A percentile compares a stretch with the other conserved stretches of the same genome.
Conservation (phyloP, 2,888 invertebrate species). For the Cryptocephalus primarius region DNA sequence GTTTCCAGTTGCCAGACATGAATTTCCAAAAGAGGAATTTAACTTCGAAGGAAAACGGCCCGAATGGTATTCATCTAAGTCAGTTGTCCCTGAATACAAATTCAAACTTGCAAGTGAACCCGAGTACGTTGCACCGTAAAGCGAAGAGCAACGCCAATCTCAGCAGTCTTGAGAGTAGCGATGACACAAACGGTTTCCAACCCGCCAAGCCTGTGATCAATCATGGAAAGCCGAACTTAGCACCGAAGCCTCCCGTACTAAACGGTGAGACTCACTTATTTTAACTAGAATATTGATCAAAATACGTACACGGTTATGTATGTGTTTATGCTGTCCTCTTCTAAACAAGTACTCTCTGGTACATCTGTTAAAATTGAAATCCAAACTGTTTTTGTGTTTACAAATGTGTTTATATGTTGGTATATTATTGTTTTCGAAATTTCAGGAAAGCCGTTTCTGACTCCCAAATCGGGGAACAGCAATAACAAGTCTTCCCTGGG, state of each 20-base stretch:
- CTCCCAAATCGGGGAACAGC: conserved; percentile 36
- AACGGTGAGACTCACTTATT: conserved; percentile 25
- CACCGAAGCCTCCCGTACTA: conserved; percentile 68
- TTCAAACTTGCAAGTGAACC: conserved; percentile 18
- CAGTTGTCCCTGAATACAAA: conserved; percentile 14
- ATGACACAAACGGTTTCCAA: conserved; percentile 16
- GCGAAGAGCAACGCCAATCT: conserved; percentile 34
- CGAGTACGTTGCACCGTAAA: conserved; percentile 33
- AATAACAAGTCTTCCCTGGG: conserved; percentile 38
- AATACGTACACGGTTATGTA: no score
- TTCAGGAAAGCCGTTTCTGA: conserved; percentile 42
- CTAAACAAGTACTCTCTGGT: no score
- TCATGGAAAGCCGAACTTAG: conserved; percentile 72
- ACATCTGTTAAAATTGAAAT: no score
- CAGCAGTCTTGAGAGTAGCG: conserved; percentile 21
- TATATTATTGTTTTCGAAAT: conserved; percentile 3
- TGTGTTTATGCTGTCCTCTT: no score
- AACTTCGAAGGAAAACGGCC: conserved; percentile 9
- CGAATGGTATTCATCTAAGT: conserved; percentile 17
- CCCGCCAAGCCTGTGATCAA: conserved; percentile 39
- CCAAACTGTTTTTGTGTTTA: no score
- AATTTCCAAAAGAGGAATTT: conserved; percentile 7
- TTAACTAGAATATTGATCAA: no score
- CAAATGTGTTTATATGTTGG: no score
- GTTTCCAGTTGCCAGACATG: conserved; percentile 12